Conservation (phyloP, 1,140 invertebrate genomes). For the Drosophila novamexicana region DNA sequence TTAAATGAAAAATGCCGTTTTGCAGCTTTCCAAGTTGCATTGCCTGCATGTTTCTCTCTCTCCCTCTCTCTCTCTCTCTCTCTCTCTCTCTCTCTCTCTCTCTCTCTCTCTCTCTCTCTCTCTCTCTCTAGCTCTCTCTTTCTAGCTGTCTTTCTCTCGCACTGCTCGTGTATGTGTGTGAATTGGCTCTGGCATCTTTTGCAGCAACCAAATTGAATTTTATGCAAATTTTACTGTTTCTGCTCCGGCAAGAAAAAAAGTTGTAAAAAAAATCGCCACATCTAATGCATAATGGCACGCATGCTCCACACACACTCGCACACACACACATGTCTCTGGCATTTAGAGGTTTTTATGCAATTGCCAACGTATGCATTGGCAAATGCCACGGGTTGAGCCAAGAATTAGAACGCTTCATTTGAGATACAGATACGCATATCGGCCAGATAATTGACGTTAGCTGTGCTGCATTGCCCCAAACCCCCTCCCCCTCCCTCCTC, state of each 20-base stretch:
- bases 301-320: slow-evolving; percentile 30
- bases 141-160: neutral
- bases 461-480: neutral
- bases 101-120: neutral
- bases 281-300: slow-evolving; percentile 77
- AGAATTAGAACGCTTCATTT: slow-evolving; percentile 37
- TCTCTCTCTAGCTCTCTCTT: neutral
- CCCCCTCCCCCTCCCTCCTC: neutral
- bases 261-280: slow-evolving; percentile 63
- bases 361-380: slow-evolving; percentile 45
- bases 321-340: slow-evolving; percentile 17
- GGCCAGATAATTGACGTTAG: slow-evolving; percentile 25
- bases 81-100: neutral
- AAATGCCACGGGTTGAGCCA: slow-evolving; percentile 27
- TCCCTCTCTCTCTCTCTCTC: neutral
- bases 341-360: slow-evolving; percentile 67
- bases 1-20: slow-evolving; percentile 83
- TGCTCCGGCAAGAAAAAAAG: slow-evolving; percentile 49
- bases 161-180: slow-evolving; percentile 38
- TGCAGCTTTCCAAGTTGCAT: slow-evolving; percentile 80
- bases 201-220: slow-evolving; percentile 75
- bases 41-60: slow-evolving; percentile 38
- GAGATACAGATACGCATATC: slow-evolving; percentile 37
- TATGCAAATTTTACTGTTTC: slow-evolving; percentile 77
- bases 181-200: slow-evolving; percentile 60